A percentile compares a stretch with the other conserved stretches of the same genome.
Evolutionary conservation across 2,797 vertebrate genomes (phyloP).

Genomic region (Mareca penelope): DNA sequence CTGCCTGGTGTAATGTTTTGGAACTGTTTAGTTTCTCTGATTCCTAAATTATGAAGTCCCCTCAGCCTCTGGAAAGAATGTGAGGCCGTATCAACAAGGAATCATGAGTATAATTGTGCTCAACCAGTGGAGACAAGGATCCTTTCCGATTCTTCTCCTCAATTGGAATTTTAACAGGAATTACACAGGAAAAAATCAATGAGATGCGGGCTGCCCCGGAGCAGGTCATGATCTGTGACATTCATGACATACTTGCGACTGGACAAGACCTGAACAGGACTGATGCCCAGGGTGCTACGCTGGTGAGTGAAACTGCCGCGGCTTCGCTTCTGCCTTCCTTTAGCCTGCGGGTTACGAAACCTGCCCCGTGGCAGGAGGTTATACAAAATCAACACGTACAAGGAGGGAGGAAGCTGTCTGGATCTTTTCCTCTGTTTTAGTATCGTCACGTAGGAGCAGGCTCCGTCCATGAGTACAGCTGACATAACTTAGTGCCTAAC

Average conservation of each 20-base stretch:
- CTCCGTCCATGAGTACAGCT: neutral
- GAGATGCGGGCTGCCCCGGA: slow-evolving; percentile 92
- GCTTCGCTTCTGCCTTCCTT: neutral
- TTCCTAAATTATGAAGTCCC: neutral
- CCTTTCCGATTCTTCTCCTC: neutral
- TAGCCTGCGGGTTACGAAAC: neutral
- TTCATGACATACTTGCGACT: slow-evolving; percentile 86
- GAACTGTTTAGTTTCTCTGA: neutral
- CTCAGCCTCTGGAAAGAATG: neutral
- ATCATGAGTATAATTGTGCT: neutral
- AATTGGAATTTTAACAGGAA: slow-evolving; percentile 80
- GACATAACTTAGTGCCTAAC: neutral
- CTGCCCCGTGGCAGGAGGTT: neutral
- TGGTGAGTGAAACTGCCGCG: slow-evolving; percentile 81
- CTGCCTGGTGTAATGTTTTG: neutral
- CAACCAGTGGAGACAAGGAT: neutral
- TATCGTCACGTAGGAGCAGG: neutral
- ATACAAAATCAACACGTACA: neutral
- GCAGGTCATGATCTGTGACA: slow-evolving; percentile 90
- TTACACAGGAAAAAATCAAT: slow-evolving; percentile 98
- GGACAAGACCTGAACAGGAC: slow-evolving; percentile 90
- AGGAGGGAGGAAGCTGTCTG: neutral
- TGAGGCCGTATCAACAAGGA: neutral
- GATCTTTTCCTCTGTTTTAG: neutral
- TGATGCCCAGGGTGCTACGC: slow-evolving; percentile 91